phyloP scores from a whole-genome alignment of 2,113 vertebrate genomes.

The Odontesthes bonariensis region DNA sequence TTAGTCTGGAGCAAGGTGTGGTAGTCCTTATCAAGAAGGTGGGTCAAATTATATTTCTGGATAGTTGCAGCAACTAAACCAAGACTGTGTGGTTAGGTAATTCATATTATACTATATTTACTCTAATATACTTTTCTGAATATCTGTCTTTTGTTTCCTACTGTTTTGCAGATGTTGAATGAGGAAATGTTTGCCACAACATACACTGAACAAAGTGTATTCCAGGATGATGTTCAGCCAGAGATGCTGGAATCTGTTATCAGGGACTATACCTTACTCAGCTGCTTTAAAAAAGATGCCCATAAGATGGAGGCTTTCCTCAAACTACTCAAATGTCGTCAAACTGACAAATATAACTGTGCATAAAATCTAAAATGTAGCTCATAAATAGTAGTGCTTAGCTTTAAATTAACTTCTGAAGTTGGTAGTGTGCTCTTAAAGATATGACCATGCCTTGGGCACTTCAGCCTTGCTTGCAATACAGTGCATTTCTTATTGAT shows the following conservation, averaged over 20 bases:
- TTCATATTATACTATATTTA: background rate
- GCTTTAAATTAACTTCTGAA: slow-evolving; percentile 60
- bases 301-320: slow-evolving; percentile 85
- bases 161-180: slow-evolving; percentile 76
- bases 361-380: slow-evolving; percentile 31
- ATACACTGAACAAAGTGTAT: slow-evolving; percentile 45
- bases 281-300: slow-evolving; percentile 84
- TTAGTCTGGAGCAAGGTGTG: slow-evolving; percentile 82
- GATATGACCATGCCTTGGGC: slow-evolving; percentile 63
- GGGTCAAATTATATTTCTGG: background rate
- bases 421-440: slow-evolving; percentile 50
- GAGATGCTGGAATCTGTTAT: slow-evolving; percentile 77
- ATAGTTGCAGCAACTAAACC: background rate
- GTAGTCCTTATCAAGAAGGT: slow-evolving; percentile 83
- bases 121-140: background rate
- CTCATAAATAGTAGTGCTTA: slow-evolving; percentile 42
- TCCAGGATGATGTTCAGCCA: slow-evolving; percentile 56
- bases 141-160: background rate
- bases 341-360: slow-evolving; percentile 76
- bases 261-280: slow-evolving; percentile 76
- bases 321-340: slow-evolving; percentile 83
- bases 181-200: slow-evolving; percentile 57
- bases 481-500: slow-evolving; percentile 70
- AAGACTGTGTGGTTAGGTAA: background rate
- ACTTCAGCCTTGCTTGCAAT: slow-evolving; percentile 42